phyloP scores from a whole-genome alignment of 2,888 invertebrate genomes.

The Podabrus alpinus region DNA sequence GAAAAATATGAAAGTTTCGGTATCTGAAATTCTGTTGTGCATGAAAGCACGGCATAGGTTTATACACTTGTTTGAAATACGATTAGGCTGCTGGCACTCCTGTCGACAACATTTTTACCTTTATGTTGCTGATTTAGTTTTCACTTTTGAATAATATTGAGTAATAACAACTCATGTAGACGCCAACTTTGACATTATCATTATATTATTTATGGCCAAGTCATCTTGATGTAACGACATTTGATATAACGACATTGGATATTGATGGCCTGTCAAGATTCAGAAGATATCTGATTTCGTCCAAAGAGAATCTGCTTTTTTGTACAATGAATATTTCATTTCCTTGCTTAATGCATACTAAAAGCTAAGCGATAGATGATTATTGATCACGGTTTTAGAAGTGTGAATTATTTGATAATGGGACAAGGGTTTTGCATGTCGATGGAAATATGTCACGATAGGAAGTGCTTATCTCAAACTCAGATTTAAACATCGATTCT shows the following conservation, averaged over 20 bases:
- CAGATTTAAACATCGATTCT: neutral
- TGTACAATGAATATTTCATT: slow-evolving; percentile 27
- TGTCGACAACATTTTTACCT: slow-evolving; percentile 16
- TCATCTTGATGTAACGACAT: slow-evolving; percentile 21
- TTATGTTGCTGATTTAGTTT: slow-evolving; percentile 15
- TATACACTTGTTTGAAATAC: neutral
- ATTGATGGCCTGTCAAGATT: slow-evolving; percentile 23
- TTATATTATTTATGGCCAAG: slow-evolving; percentile 26
- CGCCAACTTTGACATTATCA: slow-evolving; percentile 21
- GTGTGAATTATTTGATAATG: slow-evolving; percentile 1
- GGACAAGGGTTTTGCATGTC: neutral
- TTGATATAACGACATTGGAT: slow-evolving; percentile 23
- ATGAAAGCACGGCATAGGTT: neutral
- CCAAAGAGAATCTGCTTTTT: slow-evolving; percentile 10
- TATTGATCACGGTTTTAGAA: neutral
- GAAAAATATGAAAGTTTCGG: neutral
- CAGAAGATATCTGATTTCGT: slow-evolving; percentile 15
- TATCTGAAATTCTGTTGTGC: neutral
- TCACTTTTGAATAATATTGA: slow-evolving; percentile 1
- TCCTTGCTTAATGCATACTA: slow-evolving; percentile 13
- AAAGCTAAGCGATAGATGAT: slow-evolving; percentile 2
- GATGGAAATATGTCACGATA: neutral
- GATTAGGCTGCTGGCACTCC: slow-evolving; percentile 4
- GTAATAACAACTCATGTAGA: slow-evolving; percentile 15
- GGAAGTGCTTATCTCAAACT: neutral